Percentiles rank a stretch among this genome's conserved stretches.
Evolutionary conservation across 2,888 invertebrate genomes (phyloP).

Genomic region (Petrolisthes cinctipes): DNA sequence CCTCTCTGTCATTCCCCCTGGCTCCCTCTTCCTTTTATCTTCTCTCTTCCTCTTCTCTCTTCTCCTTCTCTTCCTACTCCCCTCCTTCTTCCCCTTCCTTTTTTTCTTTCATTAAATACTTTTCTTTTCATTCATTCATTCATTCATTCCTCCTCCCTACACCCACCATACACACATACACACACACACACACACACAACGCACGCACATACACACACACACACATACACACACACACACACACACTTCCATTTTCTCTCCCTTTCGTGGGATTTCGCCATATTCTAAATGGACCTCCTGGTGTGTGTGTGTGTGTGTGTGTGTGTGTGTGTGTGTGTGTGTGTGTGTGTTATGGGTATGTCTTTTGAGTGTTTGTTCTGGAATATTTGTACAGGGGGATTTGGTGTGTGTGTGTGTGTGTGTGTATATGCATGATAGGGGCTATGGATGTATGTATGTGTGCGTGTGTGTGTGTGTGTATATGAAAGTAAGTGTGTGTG

Average conservation of each 20-base stretch:
- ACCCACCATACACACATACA: too few species aligned
- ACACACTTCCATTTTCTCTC: not conserved
- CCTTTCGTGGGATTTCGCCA: conserved; percentile 9
- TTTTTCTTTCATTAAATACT: not conserved
- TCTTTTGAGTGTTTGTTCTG: not conserved
- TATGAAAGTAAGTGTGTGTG: not conserved
- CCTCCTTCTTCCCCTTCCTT: conserved; percentile 1
- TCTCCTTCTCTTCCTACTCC: not conserved
- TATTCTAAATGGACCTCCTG: not conserved
- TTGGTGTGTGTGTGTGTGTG: conserved; percentile 14
- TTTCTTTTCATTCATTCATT: not conserved
- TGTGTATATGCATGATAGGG: not conserved
- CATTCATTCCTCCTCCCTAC: too few species aligned
- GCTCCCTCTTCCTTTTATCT: conserved; percentile 4
- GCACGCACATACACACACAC: too few species aligned
- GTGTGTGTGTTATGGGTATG: conserved; percentile 19
- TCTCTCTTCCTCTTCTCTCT: conserved; percentile 6
- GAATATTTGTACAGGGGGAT: not conserved
- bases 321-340: conserved; percentile 20
- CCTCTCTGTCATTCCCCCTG: not conserved
- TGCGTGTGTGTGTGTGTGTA: not conserved
- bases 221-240: not conserved
- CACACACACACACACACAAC: too few species aligned
- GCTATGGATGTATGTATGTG: not conserved
- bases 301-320: conserved; percentile 12